Conservation (phyloP, 2,888 invertebrate genomes). For the Lacanobia oleracea region DNA sequence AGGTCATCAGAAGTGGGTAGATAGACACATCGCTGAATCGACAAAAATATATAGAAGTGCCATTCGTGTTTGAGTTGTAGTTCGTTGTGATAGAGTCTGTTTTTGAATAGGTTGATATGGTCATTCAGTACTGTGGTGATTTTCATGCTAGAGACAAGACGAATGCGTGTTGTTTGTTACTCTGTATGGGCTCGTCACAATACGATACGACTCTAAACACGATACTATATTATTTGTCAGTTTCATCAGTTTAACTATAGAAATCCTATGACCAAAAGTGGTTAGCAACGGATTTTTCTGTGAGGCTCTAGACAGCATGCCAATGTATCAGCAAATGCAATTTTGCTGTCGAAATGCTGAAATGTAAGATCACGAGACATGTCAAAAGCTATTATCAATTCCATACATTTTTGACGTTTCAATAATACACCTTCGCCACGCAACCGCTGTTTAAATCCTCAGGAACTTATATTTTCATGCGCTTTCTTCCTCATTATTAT, state of each 20-base stretch:
- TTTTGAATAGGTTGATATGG: neutral
- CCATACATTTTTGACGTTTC: too few species aligned
- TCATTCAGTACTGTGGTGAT: constrained; percentile 34
- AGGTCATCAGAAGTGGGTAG: constrained; percentile 29
- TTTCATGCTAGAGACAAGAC: constrained; percentile 23
- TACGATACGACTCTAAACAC: neutral
- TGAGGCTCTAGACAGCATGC: neutral
- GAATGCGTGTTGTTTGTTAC: constrained; percentile 2
- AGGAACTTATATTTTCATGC: too few species aligned
- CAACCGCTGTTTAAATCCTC: too few species aligned
- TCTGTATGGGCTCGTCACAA: constrained; percentile 1
- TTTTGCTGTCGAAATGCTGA: too few species aligned
- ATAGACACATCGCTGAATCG: constrained; percentile 59
- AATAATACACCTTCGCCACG: too few species aligned
- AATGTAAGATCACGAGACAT: too few species aligned
- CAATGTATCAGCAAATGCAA: too few species aligned
- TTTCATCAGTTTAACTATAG: neutral
- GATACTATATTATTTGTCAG: neutral
- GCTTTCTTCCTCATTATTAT: too few species aligned
- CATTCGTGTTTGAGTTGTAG: constrained; percentile 13
- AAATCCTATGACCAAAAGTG: neutral
- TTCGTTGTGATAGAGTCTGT: constrained; percentile 7
- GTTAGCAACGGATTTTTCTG: neutral
- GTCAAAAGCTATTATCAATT: too few species aligned
- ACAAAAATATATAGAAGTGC: constrained; percentile 26